A percentile compares a stretch with the other conserved stretches of the same genome.
Conservation (phyloP, 2,113 vertebrate genomes). For the Brienomyrus brachyistius region DNA sequence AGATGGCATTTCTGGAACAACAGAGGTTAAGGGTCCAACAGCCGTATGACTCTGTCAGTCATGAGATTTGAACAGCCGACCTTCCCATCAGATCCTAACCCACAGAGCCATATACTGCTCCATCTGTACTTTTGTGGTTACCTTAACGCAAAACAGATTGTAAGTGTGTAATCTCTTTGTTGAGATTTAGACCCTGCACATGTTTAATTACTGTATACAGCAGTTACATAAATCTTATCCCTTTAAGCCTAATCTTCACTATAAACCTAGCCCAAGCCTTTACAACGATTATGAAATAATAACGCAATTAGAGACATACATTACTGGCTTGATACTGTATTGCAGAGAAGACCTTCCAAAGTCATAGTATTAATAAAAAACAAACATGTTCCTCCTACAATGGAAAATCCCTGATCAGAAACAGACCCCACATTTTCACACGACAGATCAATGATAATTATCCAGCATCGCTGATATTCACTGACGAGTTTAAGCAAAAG, state of each 20-base stretch:
- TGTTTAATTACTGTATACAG: not conserved
- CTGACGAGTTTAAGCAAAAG: not conserved
- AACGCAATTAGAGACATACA: not conserved
- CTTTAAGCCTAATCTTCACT: not conserved
- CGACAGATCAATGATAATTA: not conserved
- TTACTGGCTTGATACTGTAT: not conserved
- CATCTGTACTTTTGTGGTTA: not conserved
- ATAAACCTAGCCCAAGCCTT: not conserved
- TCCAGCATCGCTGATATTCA: not conserved
- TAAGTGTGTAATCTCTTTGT: not conserved
- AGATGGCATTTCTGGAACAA: not conserved
- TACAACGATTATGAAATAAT: not conserved
- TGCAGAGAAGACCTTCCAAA: not conserved
- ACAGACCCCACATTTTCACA: not conserved
- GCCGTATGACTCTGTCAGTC: not conserved
- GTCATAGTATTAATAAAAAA: not conserved
- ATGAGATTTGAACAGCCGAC: not conserved
- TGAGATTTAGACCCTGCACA: not conserved
- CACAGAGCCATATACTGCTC: not conserved
- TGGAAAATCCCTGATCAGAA: not conserved
- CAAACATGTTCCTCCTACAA: not conserved
- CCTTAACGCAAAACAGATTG: not conserved
- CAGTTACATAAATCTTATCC: not conserved
- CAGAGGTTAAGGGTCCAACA: not conserved
- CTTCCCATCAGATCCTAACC: not conserved